These are phyloP conservation scores for Promerops cafer DNA, from an alignment of 2,113 vertebrate species.

Conservation along the genomic window DNA sequence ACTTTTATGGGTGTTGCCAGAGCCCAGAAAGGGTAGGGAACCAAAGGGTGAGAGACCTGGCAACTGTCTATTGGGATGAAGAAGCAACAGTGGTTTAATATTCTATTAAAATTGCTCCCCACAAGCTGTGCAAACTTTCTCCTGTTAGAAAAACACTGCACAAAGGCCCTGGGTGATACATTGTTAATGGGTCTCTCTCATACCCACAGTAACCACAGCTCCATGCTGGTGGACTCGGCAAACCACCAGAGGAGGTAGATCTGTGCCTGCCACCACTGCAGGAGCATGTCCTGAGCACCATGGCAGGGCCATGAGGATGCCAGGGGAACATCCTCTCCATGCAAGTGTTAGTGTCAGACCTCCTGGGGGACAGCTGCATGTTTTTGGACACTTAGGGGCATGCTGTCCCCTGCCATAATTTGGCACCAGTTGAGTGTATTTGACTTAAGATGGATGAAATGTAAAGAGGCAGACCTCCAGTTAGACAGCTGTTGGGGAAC, in stretches of 20 bases:
- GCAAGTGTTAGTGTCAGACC: neutral
- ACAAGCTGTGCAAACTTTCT: constrained; percentile 2
- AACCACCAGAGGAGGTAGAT: neutral
- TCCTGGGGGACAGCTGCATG: neutral
- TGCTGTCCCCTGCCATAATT: neutral
- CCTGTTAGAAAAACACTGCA: neutral
- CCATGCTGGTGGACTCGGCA: neutral
- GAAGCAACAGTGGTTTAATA: neutral
- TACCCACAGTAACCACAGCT: neutral
- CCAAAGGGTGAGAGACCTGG: neutral
- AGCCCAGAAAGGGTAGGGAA: neutral
- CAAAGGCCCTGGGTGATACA: neutral
- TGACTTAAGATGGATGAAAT: neutral
- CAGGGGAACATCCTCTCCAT: neutral
- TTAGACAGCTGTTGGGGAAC: neutral
- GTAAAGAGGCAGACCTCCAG: neutral
- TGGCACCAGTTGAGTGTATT: neutral
- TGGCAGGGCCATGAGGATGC: neutral
- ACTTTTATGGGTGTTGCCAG: neutral
- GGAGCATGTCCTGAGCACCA: neutral
- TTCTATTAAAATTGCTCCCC: neutral
- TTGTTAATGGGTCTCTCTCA: neutral
- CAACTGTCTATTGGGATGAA: neutral
- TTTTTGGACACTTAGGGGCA: neutral
- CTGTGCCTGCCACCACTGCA: neutral